Conservation (phyloP, 2,888 invertebrate species). For the Oegoconia quadripuncta region DNA sequence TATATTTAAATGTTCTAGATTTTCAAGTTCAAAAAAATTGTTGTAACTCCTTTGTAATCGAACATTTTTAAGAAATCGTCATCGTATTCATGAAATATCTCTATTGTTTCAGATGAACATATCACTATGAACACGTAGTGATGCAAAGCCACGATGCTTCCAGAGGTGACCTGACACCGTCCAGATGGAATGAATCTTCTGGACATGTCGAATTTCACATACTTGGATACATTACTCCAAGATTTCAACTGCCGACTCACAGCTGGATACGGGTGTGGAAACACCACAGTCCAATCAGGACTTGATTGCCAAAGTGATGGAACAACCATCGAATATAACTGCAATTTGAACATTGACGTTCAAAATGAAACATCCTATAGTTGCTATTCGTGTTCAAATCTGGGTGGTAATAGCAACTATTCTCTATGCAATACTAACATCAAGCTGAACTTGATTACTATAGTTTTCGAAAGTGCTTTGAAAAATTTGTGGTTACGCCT, state of each 20-base stretch:
- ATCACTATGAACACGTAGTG: conserved; percentile 21
- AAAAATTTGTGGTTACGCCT: conserved; percentile 63
- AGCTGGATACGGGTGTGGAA: conserved; percentile 44
- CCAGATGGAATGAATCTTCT: conserved; percentile 37
- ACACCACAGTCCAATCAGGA: conserved; percentile 35
- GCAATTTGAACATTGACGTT: conserved; percentile 57
- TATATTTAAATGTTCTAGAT: no score
- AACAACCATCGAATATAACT: conserved; percentile 40
- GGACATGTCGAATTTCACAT: conserved; percentile 61
- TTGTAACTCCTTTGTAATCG: no score
- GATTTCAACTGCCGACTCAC: conserved; percentile 56
- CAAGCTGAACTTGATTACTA: conserved; percentile 59
- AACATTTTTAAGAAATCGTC: no score
- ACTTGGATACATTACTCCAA: conserved; percentile 45
- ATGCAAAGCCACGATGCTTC: conserved; percentile 29
- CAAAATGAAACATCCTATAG: conserved; percentile 71
- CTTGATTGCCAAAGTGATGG: conserved; percentile 45
- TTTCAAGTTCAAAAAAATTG: no score
- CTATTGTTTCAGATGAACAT: conserved; percentile 37
- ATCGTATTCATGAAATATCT: no score
- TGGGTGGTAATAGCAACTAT: conserved; percentile 51
- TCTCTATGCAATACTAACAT: conserved; percentile 59
- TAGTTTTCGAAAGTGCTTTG: conserved; percentile 61
- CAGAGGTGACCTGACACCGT: conserved; percentile 50
- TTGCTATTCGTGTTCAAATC: conserved; percentile 52